These are phyloP conservation scores for Rhabdomys dilectus DNA, from an alignment of 2,113 vertebrate species.

Conservation along the genomic window DNA sequence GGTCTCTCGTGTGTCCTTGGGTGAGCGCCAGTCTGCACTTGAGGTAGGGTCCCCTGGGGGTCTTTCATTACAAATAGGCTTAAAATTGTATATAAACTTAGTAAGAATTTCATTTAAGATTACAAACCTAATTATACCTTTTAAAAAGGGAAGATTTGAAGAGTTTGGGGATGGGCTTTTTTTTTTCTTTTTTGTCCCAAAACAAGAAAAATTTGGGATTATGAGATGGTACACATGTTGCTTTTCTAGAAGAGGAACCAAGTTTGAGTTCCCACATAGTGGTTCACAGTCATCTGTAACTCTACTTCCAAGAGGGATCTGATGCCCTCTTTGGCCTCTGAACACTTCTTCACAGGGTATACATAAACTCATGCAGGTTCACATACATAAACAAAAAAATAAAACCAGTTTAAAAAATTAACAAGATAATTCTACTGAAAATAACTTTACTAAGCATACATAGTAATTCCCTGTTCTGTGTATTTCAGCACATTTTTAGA, in stretches of 20 bases:
- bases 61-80: neutral
- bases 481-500: neutral
- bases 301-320: neutral
- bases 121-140: neutral
- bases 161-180: neutral
- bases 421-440: neutral
- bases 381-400: too few species aligned
- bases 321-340: neutral
- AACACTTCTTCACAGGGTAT: neutral
- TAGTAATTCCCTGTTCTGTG: neutral
- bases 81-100: neutral
- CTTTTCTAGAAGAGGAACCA: neutral
- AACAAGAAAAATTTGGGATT: neutral
- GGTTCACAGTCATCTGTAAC: neutral
- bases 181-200: neutral
- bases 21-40: too few species aligned
- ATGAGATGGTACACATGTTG: neutral
- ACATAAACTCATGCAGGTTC: neutral
- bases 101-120: neutral
- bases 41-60: too few species aligned
- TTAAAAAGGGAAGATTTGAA: neutral
- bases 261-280: neutral
- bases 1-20: too few species aligned
- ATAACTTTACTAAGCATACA: neutral
- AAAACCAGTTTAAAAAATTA: neutral